phyloP scores from a whole-genome alignment of 2,888 invertebrate genomes.

The Acleris laterana region DNA sequence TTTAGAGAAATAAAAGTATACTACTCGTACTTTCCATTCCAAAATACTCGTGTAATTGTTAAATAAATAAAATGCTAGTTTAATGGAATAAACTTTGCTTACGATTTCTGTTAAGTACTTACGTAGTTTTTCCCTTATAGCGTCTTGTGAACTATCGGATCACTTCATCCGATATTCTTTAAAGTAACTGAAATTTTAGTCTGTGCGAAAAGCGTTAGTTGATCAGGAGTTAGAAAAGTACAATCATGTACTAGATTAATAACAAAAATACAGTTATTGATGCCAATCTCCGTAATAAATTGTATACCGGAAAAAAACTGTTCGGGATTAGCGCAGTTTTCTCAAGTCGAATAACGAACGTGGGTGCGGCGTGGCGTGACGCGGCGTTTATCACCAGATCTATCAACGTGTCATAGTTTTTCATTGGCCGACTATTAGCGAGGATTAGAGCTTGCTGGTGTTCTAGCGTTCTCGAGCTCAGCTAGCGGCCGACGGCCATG shows the following conservation, averaged over 20 bases:
- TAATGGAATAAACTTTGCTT: too few species aligned
- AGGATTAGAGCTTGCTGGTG: conserved; percentile 53
- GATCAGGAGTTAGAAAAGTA: too few species aligned
- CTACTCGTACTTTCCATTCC: too few species aligned
- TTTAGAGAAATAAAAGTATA: too few species aligned
- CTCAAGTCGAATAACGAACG: conserved; percentile 57
- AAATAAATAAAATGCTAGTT: too few species aligned
- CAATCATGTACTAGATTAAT: conserved; percentile 9
- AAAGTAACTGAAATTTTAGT: too few species aligned
- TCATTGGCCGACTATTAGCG: conserved; percentile 53
- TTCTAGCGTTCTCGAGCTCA: conserved; percentile 41
- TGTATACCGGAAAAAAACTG: conserved; percentile 62
- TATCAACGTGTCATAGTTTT: conserved; percentile 64
- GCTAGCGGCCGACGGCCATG: too few species aligned
- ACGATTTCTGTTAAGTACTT: too few species aligned
- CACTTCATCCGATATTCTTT: too few species aligned
- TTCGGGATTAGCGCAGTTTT: conserved; percentile 62
- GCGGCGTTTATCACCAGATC: conserved; percentile 58
- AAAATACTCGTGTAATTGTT: too few species aligned
- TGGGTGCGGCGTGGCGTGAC: conserved; percentile 59
- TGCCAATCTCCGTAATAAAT: conserved; percentile 64
- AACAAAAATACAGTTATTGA: conserved; percentile 66
- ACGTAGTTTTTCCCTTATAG: too few species aligned
- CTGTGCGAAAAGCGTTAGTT: conserved; percentile 15
- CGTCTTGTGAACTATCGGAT: too few species aligned